Conservation (phyloP, 2,797 vertebrate species). For the Falco biarmicus region DNA sequence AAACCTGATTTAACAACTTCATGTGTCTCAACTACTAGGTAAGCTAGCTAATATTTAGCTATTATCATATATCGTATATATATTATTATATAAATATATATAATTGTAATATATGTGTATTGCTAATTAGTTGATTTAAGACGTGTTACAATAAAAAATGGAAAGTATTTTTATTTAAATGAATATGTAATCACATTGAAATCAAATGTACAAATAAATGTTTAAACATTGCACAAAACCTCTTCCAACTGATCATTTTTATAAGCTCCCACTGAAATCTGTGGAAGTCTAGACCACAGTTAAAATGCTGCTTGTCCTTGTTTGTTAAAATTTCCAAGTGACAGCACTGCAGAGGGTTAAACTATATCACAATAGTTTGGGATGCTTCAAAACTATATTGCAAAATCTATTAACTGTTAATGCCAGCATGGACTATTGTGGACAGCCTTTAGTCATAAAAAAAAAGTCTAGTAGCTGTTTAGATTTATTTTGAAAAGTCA, state of each 20-base stretch:
- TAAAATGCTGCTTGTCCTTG: not conserved
- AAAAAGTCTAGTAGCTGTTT: not conserved
- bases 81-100: no score
- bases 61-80: no score
- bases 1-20: not conserved
- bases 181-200: fast-evolving
- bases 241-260: not conserved
- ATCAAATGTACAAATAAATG: not conserved
- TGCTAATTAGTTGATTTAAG: not conserved
- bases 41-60: not conserved
- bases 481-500: not conserved
- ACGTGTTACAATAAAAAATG: not conserved
- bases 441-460: not conserved
- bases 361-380: not conserved
- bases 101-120: no score
- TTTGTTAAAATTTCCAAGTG: not conserved
- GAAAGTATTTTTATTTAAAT: not conserved
- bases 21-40: not conserved
- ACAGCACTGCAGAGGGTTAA: not conserved
- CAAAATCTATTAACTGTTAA: not conserved
- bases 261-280: not conserved
- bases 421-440: not conserved
- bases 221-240: not conserved
- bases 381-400: not conserved
- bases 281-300: not conserved